phyloP scores from a whole-genome alignment of 1,140 invertebrate genomes.

The Eumeta japonica region DNA sequence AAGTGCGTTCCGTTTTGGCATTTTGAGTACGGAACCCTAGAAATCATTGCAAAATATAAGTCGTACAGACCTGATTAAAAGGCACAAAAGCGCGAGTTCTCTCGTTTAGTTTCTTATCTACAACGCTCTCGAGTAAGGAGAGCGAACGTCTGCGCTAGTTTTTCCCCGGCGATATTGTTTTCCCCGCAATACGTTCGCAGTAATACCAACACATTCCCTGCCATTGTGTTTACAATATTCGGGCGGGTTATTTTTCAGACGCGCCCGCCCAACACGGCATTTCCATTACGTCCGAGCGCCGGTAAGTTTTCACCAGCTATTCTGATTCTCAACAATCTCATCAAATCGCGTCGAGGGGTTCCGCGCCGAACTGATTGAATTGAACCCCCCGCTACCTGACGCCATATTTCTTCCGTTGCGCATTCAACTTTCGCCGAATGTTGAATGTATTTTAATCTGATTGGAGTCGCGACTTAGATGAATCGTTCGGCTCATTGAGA shows the following conservation, averaged over 20 bases:
- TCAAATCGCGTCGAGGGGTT: constrained; percentile 48
- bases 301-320: constrained; percentile 44
- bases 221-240: no score
- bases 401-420: constrained; percentile 45
- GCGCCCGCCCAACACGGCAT: constrained; percentile 31
- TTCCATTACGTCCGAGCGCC: constrained; percentile 41
- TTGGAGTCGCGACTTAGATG: constrained; percentile 43
- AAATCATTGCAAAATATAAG: no score
- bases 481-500: constrained; percentile 20
- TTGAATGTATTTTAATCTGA: constrained; percentile 55
- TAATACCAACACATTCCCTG: no score
- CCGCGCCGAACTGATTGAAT: constrained; percentile 53
- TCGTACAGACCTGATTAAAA: no score
- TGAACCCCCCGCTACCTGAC: constrained; percentile 42
- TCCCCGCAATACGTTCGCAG: no score
- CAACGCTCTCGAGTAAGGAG: no score
- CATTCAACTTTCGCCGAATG: constrained; percentile 50
- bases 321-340: constrained; percentile 54
- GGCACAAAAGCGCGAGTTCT: no score
- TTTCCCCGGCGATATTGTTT: no score
- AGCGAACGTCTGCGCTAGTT: no score
- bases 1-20: no score
- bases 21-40: no score
- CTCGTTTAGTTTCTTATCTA: no score
- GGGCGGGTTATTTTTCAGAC: constrained; percentile 17